Percentiles rank a stretch among this genome's conserved stretches.
Evolutionary conservation across 1,140 invertebrate genomes (phyloP).

Genomic region (Andricus grossulariae): DNA sequence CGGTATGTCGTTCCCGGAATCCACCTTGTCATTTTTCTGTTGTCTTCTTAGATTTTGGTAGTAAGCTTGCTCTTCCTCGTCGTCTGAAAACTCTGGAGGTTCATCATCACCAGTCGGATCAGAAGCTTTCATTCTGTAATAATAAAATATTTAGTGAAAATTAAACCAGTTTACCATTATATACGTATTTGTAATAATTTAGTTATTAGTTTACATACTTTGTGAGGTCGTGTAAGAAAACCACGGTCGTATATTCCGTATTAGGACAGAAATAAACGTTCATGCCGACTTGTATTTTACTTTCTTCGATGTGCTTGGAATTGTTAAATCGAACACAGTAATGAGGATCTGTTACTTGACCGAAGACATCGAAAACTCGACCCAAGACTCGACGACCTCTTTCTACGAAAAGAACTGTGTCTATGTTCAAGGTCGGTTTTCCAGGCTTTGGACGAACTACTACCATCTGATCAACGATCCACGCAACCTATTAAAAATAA

Average conservation of each 20-base stretch:
- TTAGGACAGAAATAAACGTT: conserved; percentile 88
- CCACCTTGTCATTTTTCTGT: conserved; percentile 38
- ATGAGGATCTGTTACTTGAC: conserved; percentile 84
- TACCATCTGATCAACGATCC: conserved; percentile 70
- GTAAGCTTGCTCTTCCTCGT: conserved; percentile 85
- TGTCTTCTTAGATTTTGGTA: conserved; percentile 63
- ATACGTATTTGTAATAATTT: background rate
- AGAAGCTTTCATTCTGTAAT: conserved; percentile 82
- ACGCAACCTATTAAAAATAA: conserved; percentile 62
- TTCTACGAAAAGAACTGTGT: conserved; percentile 89
- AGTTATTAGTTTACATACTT: conserved; percentile 75
- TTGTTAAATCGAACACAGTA: conserved; percentile 91
- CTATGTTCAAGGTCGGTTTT: conserved; percentile 87
- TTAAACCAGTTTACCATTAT: conserved; percentile 10
- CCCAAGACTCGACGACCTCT: conserved; percentile 84
- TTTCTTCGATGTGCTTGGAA: conserved; percentile 82
- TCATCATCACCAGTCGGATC: conserved; percentile 93
- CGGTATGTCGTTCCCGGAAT: conserved; percentile 2
- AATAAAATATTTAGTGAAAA: conserved; percentile 34
- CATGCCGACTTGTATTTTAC: conserved; percentile 80
- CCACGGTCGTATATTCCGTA: conserved; percentile 83
- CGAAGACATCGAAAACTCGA: conserved; percentile 93
- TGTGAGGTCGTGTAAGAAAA: conserved; percentile 84
- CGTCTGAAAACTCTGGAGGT: conserved; percentile 93
- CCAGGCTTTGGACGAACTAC: conserved; percentile 70